Percentiles rank a stretch among this genome's conserved stretches.
These are phyloP conservation scores for Paramisgurnus dabryanus DNA, from an alignment of 2,113 vertebrate genomes.

Conservation along the genomic window DNA sequence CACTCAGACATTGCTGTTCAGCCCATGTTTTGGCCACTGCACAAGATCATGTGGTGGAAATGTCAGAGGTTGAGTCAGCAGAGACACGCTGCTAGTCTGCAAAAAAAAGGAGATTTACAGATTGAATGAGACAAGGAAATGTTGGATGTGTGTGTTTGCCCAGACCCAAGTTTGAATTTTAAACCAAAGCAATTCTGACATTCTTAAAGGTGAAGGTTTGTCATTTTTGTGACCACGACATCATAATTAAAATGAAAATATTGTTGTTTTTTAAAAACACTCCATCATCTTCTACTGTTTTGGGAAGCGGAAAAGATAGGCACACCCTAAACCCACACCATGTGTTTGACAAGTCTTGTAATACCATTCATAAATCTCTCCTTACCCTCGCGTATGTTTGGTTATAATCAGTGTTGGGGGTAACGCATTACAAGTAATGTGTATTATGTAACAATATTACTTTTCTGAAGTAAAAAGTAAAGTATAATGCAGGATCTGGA, in stretches of 20 bases:
- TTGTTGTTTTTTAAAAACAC: too few relatives aligned
- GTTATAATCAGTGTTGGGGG: too few relatives aligned
- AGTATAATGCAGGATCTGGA: too few relatives aligned
- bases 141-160: conserved; percentile 18
- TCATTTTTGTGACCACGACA: background rate
- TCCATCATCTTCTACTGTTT: too few relatives aligned
- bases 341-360: too few relatives aligned
- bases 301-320: too few relatives aligned
- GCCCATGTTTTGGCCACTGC: conserved; percentile 31
- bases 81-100: conserved; percentile 18
- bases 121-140: conserved; percentile 7
- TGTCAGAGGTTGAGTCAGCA: conserved; percentile 50
- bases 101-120: conserved; percentile 19
- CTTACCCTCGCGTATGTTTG: too few relatives aligned
- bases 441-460: too few relatives aligned
- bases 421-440: too few relatives aligned
- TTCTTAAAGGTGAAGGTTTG: background rate
- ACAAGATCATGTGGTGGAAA: conserved; percentile 38
- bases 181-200: conserved; percentile 15
- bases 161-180: background rate
- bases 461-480: too few relatives aligned
- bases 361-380: background rate
- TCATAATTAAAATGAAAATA: too few relatives aligned
- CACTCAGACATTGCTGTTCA: conserved; percentile 23
- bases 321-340: too few relatives aligned